phyloP scores from a whole-genome alignment of 2,113 vertebrate genomes.

The Henicopernis longicauda region DNA sequence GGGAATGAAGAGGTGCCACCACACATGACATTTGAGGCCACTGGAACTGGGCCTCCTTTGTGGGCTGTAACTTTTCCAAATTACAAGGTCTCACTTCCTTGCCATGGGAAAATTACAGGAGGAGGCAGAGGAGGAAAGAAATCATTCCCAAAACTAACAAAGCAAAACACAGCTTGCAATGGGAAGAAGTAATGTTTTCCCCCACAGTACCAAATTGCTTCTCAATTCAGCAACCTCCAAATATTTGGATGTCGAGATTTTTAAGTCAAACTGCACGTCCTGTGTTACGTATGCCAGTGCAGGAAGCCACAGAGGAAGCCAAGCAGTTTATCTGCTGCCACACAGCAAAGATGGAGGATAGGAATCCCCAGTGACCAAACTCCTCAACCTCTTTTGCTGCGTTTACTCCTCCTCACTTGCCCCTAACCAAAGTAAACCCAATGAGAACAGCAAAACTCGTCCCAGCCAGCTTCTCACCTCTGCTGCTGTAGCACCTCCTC shows the following conservation, averaged over 20 bases:
- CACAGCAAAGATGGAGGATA: neutral
- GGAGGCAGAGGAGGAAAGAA: slow-evolving; percentile 38
- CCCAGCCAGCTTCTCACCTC: slow-evolving; percentile 71
- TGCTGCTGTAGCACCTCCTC: slow-evolving; percentile 91
- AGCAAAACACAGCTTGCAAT: slow-evolving; percentile 44
- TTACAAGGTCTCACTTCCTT: slow-evolving; percentile 58
- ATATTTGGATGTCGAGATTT: neutral
- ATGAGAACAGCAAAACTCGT: neutral
- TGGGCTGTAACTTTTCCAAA: slow-evolving; percentile 58
- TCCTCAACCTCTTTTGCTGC: neutral
- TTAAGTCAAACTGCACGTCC: neutral
- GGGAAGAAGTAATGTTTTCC: slow-evolving; percentile 25
- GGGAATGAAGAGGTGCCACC: slow-evolving; percentile 41
- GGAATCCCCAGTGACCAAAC: neutral
- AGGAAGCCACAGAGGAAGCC: neutral
- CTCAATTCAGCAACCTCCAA: slow-evolving; percentile 9
- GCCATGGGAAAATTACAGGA: slow-evolving; percentile 59
- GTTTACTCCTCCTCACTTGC: neutral
- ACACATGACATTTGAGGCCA: slow-evolving; percentile 5
- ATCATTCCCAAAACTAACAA: slow-evolving; percentile 57
- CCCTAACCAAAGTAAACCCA: neutral
- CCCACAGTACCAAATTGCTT: neutral
- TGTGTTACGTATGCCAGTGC: neutral
- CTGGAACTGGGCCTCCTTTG: slow-evolving; percentile 47
- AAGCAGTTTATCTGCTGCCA: slow-evolving; percentile 30